Percentiles rank a stretch among this genome's conserved stretches.
These are phyloP conservation scores for Thalassophryne amazonica DNA, from an alignment of 2,797 vertebrate genomes.

Conservation along the genomic window DNA sequence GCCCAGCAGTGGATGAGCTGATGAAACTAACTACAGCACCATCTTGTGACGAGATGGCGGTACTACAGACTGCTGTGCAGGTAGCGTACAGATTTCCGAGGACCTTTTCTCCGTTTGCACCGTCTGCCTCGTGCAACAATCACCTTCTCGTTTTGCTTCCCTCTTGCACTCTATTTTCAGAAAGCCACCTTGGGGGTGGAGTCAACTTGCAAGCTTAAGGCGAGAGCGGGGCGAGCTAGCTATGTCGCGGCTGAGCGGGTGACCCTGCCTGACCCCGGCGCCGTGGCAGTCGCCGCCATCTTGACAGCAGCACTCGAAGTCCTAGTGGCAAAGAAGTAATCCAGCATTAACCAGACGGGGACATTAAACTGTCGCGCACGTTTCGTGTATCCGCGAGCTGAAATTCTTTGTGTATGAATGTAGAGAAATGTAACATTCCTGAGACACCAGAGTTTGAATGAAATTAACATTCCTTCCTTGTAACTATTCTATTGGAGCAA, in stretches of 20 bases:
- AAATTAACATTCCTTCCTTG: too few species aligned
- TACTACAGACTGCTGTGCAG: conserved; percentile 79
- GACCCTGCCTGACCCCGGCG: conserved; percentile 87
- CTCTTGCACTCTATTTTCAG: conserved; percentile 55
- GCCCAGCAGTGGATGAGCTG: conserved; percentile 83
- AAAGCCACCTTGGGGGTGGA: conserved; percentile 82
- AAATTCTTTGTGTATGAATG: too few species aligned
- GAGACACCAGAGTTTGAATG: too few species aligned
- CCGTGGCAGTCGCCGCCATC: conserved; percentile 82
- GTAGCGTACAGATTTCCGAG: too few species aligned
- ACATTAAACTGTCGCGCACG: too few species aligned
- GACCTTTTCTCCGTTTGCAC: background rate
- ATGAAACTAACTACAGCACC: conserved; percentile 67
- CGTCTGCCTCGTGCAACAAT: too few species aligned
- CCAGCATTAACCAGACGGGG: background rate
- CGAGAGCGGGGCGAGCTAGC: conserved; percentile 88
- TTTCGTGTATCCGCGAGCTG: too few species aligned
- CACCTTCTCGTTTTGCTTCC: too few species aligned
- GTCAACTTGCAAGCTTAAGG: conserved; percentile 83
- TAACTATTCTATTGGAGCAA: too few species aligned
- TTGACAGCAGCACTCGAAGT: conserved; percentile 77
- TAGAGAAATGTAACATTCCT: too few species aligned
- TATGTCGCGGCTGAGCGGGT: conserved; percentile 84
- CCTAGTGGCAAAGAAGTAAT: conserved; percentile 51
- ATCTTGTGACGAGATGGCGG: conserved; percentile 51